Evolutionary conservation across 2,888 invertebrate genomes (phyloP).

Genomic region (Encarsia formosa): DNA sequence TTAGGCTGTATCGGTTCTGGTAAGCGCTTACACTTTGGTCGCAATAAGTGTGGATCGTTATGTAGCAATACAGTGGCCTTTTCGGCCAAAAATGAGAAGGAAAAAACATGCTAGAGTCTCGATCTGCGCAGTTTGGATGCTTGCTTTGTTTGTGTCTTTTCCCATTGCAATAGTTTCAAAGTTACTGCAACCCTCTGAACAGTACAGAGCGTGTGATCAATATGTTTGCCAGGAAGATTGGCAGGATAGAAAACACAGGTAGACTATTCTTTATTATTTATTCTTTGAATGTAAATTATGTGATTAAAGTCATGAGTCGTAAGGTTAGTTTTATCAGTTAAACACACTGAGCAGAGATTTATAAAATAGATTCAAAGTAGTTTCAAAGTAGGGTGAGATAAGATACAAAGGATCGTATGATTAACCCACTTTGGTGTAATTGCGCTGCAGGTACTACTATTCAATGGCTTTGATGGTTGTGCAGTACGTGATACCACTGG

Average conservation of each 20-base stretch:
- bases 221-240: conserved; percentile 70
- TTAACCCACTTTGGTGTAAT: too few relatives aligned
- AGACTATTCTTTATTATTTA: conserved; percentile 13
- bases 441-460: conserved; percentile 63
- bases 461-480: conserved; percentile 73
- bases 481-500: conserved; percentile 79
- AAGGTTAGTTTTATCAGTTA: too few relatives aligned
- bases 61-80: conserved; percentile 84
- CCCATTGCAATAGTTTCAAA: conserved; percentile 77
- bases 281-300: too few relatives aligned
- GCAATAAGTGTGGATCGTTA: conserved; percentile 89
- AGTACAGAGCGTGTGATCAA: conserved; percentile 64
- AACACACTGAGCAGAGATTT: too few relatives aligned
- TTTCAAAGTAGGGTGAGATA: too few relatives aligned
- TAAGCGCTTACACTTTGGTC: conserved; percentile 85
- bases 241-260: conserved; percentile 60
- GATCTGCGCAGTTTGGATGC: conserved; percentile 69
- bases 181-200: conserved; percentile 60
- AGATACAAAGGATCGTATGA: too few relatives aligned
- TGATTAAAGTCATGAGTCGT: too few relatives aligned
- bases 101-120: conserved; percentile 67
- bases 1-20: conserved; percentile 71
- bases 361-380: too few relatives aligned
- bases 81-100: conserved; percentile 75
- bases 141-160: conserved; percentile 73